phyloP scores from a whole-genome alignment of 2,797 vertebrate genomes.

The Neomorphus geoffroyi region DNA sequence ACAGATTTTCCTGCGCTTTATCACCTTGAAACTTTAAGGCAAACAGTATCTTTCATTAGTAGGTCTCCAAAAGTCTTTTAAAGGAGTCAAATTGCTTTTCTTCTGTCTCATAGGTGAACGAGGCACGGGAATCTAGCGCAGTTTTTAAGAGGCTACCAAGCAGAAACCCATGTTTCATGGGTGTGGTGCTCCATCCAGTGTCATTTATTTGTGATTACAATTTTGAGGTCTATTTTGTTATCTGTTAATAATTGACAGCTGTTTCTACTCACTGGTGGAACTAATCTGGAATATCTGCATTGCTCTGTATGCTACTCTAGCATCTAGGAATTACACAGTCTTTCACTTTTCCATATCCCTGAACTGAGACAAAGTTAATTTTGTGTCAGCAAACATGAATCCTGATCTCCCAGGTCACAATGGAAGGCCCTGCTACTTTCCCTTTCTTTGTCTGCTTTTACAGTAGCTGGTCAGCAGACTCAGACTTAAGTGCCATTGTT shows the following conservation, averaged over 20 bases:
- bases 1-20: not conserved
- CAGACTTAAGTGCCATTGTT: not conserved
- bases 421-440: not conserved
- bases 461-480: not conserved
- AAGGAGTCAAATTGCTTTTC: not conserved
- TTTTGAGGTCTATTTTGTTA: not conserved
- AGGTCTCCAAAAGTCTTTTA: not conserved
- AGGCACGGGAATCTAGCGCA: not conserved
- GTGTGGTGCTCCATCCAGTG: conserved; percentile 1
- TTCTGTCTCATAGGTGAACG: not conserved
- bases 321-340: not conserved
- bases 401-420: not conserved
- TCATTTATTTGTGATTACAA: conserved; percentile 26
- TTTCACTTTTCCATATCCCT: not conserved
- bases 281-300: not conserved
- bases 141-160: not conserved
- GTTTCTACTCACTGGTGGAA: not conserved
- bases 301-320: not conserved
- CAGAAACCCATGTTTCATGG: not conserved
- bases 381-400: not conserved
- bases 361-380: not conserved
- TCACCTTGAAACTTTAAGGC: not conserved
- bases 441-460: not conserved
- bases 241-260: not conserved
- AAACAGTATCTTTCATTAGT: not conserved